Evolutionary conservation across 2,888 invertebrate species (phyloP).

Genomic region (Onchidella celtica): DNA sequence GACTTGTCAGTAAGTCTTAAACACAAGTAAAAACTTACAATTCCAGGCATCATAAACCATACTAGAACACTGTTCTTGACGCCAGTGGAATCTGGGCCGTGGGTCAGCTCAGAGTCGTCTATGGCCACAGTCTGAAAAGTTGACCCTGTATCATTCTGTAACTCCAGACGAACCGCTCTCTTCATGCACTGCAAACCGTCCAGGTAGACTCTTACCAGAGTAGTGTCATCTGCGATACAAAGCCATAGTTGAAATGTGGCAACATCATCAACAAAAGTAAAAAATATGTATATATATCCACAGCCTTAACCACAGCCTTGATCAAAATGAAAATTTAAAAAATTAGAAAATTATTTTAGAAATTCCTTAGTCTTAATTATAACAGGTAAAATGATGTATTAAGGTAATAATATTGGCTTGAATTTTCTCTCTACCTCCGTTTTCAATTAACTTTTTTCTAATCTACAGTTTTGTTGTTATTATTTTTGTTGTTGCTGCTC

Average conservation of each 20-base stretch:
- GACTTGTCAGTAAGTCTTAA: too few relatives aligned
- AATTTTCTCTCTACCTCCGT: too few relatives aligned
- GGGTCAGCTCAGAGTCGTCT: neutral
- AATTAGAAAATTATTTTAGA: too few relatives aligned
- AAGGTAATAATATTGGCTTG: too few relatives aligned
- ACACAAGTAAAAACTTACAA: slow-evolving; percentile 8
- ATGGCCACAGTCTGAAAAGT: neutral
- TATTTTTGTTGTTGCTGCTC: too few relatives aligned
- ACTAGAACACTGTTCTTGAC: neutral
- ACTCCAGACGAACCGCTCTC: neutral
- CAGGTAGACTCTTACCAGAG: neutral
- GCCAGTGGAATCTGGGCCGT: neutral
- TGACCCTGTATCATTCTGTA: neutral
- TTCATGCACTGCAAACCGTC: neutral
- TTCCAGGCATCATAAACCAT: neutral
- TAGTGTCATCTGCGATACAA: neutral
- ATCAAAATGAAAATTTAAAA: neutral
- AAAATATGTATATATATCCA: neutral
- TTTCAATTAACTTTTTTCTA: too few relatives aligned
- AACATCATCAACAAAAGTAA: neutral
- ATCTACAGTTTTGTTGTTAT: too few relatives aligned
- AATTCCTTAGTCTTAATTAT: too few relatives aligned
- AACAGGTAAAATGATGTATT: too few relatives aligned
- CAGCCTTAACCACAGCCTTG: neutral
- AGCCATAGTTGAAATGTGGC: neutral